Conservation (phyloP, 1,140 invertebrate species). For the Aphaenogaster floridana region DNA sequence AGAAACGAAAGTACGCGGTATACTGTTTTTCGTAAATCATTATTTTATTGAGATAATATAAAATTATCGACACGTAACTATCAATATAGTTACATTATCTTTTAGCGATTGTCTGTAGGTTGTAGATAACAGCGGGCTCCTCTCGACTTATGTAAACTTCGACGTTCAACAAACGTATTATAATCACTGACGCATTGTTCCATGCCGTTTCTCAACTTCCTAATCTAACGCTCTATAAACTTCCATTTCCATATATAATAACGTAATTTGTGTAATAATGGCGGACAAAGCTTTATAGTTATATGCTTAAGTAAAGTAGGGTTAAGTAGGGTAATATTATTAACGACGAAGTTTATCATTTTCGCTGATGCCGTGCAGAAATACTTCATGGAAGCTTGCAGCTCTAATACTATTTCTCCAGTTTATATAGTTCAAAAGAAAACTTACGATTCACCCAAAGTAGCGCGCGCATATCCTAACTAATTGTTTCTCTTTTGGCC, state of each 20-base stretch:
- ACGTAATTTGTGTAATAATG: slow-evolving; percentile 59
- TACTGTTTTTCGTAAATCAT: neutral
- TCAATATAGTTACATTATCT: neutral
- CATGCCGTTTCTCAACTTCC: slow-evolving; percentile 30
- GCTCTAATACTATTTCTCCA: slow-evolving; percentile 12
- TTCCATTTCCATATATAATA: slow-evolving; percentile 75
- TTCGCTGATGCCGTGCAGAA: slow-evolving; percentile 29
- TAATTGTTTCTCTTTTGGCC: slow-evolving; percentile 39
- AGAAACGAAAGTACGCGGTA: neutral
- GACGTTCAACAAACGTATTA: slow-evolving; percentile 30
- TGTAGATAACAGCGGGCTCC: neutral
- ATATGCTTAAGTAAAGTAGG: slow-evolving; percentile 68
- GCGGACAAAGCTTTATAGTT: slow-evolving; percentile 54
- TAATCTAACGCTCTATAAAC: slow-evolving; percentile 28
- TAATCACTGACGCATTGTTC: slow-evolving; percentile 65
- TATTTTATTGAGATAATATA: neutral
- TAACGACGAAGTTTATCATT: slow-evolving; percentile 67
- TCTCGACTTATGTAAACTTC: slow-evolving; percentile 19
- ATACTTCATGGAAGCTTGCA: slow-evolving; percentile 35
- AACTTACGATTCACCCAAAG: slow-evolving; percentile 39
- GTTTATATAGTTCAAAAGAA: slow-evolving; percentile 34
- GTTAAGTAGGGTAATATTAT: slow-evolving; percentile 67
- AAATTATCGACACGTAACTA: slow-evolving; percentile 8
- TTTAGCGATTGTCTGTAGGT: neutral
- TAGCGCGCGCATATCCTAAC: neutral